Conservation (phyloP, 2,888 invertebrate genomes). For the Pyrrhosoma nymphula region DNA sequence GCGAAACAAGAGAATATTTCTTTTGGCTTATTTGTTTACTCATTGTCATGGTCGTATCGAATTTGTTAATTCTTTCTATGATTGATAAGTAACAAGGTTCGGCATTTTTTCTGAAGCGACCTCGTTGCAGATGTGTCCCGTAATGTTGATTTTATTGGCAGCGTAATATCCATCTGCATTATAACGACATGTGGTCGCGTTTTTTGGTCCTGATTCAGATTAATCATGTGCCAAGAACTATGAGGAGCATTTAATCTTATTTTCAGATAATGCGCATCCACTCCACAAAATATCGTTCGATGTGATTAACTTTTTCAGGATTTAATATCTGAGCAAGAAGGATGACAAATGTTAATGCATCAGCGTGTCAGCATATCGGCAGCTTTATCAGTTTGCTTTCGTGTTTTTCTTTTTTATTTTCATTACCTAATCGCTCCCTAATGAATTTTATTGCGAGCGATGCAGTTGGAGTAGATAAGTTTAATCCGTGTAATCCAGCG, state of each 20-base stretch:
- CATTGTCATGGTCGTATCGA: background rate
- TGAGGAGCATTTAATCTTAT: slow-evolving; percentile 52
- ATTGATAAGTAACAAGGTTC: background rate
- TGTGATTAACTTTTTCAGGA: slow-evolving; percentile 63
- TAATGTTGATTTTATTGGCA: background rate
- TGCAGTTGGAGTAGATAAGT: slow-evolving; percentile 65
- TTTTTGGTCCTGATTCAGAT: slow-evolving; percentile 16
- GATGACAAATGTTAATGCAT: slow-evolving; percentile 56
- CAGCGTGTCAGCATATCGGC: slow-evolving; percentile 59
- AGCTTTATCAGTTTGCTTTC: slow-evolving; percentile 26
- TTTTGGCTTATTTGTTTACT: background rate
- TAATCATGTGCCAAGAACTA: slow-evolving; percentile 51
- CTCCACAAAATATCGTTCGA: slow-evolving; percentile 54
- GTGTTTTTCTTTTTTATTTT: slow-evolving; percentile 3
- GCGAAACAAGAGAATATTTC: background rate
- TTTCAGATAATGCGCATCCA: slow-evolving; percentile 58
- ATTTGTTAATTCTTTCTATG: background rate
- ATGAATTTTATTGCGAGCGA: slow-evolving; percentile 65
- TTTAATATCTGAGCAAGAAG: slow-evolving; percentile 48
- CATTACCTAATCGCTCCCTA: slow-evolving; percentile 45
- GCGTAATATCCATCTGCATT: slow-evolving; percentile 19
- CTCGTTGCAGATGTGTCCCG: background rate
- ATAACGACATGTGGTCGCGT: background rate
- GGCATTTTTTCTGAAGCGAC: background rate
- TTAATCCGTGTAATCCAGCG: slow-evolving; percentile 63